These are phyloP conservation scores for Steinernema feltiae DNA, from an alignment of 1,140 invertebrate species.

Conservation along the genomic window DNA sequence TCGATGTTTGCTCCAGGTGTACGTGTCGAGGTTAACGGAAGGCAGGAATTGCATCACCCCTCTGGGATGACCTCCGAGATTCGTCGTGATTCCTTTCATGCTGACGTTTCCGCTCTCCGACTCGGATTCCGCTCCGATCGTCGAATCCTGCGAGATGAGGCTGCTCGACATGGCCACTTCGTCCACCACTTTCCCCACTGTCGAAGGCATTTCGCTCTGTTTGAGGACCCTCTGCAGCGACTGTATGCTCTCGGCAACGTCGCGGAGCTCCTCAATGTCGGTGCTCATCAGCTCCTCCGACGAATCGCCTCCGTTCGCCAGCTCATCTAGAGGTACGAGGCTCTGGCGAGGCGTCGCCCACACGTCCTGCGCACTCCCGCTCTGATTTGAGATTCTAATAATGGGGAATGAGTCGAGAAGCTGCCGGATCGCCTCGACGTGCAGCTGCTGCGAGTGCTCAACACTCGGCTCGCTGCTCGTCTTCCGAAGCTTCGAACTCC, in stretches of 20 bases:
- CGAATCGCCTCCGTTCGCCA: conserved; percentile 17
- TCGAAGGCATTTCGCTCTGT: conserved; percentile 5
- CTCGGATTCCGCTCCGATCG: conserved; percentile 11
- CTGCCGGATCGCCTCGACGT: conserved; percentile 33
- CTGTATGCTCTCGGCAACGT: conserved; percentile 41
- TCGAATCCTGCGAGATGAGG: conserved; percentile 19
- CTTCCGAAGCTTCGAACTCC: conserved; percentile 28
- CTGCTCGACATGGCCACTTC: neutral
- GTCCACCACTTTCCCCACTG: neutral
- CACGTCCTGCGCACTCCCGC: conserved; percentile 8
- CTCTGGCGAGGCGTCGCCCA: neutral
- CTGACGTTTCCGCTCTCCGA: conserved; percentile 24
- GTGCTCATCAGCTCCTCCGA: conserved; percentile 38
- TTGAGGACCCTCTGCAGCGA: conserved; percentile 40
- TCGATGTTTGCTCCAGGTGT: conserved; percentile 30
- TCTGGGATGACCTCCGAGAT: conserved; percentile 38
- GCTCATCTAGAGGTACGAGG: neutral
- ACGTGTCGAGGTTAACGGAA: conserved; percentile 35
- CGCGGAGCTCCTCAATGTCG: conserved; percentile 42
- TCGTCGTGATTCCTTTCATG: conserved; percentile 39
- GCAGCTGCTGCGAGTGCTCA: conserved; percentile 30
- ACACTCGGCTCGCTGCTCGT: conserved; percentile 45
- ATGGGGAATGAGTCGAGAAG: conserved; percentile 32
- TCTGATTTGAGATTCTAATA: conserved; percentile 16
- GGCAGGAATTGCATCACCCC: conserved; percentile 47